Evolutionary conservation across 2,113 vertebrate species (phyloP), one percentile per base, ranked within the genome.

Genomic region (Pristiophorus japonicus): DNA sequence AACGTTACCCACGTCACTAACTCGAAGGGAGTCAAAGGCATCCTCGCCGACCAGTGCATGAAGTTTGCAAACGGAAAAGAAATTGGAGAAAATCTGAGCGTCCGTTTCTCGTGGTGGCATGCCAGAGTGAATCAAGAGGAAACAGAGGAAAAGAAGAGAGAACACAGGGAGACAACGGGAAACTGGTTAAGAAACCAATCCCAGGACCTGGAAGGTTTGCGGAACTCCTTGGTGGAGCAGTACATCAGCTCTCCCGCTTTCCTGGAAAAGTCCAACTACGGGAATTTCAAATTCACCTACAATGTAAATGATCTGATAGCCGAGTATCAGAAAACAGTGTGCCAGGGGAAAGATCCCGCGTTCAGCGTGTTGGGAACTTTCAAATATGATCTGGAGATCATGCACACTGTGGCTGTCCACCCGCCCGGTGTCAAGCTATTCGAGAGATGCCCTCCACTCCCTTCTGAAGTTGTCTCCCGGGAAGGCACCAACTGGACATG

Each of bases 341-440:
- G 85, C 59, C 10, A 12, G 10, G 85, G 85, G 2, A 3, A 30
- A 27, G 12, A 12, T 30, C 24, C 85, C 12, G 85, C 55, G 85
- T 14, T 88, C 27, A 88, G 85, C 14, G 85, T 88, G 24, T 88
- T 88, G 85, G 85, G 85, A 88, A 88, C 85, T 34, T 88, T 88
- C 11, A 10, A 30, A 55, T 88, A 88, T 88, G 11, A 88, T 27
- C 0, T 3, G 6, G 85, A 88, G 27, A 27, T 55, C 22, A 88
- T 88, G 85, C 85, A 88, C 42, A 4, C 51, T 27, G 85, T 88
- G 47, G 85, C 11, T 47, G 85, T 88, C 12, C 11, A 59, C 30
- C 22, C 85, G 51, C 85, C 85, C 45, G 47, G 24, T 14, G 85
- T 30, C 3, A 3, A 27, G 22, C 24, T 47, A 88, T 88, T 88